phyloP scores from a whole-genome alignment of 2,888 invertebrate genomes.

The Diplolepis rosae region DNA sequence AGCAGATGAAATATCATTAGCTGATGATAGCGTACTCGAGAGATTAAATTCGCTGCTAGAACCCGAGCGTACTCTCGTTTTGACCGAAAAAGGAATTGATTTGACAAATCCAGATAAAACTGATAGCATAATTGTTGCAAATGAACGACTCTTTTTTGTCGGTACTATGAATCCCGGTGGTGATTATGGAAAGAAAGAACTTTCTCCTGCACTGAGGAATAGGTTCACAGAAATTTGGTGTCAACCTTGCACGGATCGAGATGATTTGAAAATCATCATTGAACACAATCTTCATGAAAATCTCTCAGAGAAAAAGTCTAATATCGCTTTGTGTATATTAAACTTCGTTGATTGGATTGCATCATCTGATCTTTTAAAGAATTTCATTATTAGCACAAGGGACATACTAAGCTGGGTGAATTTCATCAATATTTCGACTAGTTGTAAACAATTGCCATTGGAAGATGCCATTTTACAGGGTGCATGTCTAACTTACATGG shows the following conservation, averaged over 20 bases:
- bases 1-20: slow-evolving; percentile 98
- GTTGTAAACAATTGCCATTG: slow-evolving; percentile 57
- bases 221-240: slow-evolving; percentile 99
- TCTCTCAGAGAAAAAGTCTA: slow-evolving; percentile 76
- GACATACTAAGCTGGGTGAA: slow-evolving; percentile 94
- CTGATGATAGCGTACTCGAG: slow-evolving; percentile 98
- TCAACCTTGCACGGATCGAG: slow-evolving; percentile 81
- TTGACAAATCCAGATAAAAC: slow-evolving; percentile 63
- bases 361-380: slow-evolving; percentile 81
- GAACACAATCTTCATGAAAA: slow-evolving; percentile 83
- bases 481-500: slow-evolving; percentile 91
- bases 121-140: slow-evolving; percentile 79
- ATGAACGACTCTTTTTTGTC: slow-evolving; percentile 88
- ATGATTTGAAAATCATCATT: slow-evolving; percentile 87
- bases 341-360: slow-evolving; percentile 88
- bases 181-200: slow-evolving; percentile 99
- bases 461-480: slow-evolving; percentile 90
- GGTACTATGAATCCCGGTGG: slow-evolving; percentile 99
- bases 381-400: slow-evolving; percentile 90
- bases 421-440: slow-evolving; percentile 84
- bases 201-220: slow-evolving; percentile 97
- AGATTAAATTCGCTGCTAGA: slow-evolving; percentile 96
- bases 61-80: slow-evolving; percentile 90
- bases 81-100: slow-evolving; percentile 91
- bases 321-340: slow-evolving; percentile 83